Evolutionary conservation across 2,797 vertebrate genomes (phyloP).

Genomic region (Oryzias sinensis): DNA sequence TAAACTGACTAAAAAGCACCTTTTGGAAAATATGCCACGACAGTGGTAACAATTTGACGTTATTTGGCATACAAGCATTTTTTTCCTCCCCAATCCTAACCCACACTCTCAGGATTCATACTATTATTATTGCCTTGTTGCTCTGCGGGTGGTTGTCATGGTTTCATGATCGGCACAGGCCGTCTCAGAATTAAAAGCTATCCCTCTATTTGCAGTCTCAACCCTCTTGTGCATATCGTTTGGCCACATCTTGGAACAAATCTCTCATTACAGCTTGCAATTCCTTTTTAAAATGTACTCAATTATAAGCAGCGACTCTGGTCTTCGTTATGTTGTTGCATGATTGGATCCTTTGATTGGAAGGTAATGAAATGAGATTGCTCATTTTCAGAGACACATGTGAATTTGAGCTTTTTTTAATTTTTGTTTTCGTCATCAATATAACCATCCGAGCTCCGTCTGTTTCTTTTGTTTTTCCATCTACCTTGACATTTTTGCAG

Average conservation of each 20-base stretch:
- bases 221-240: slow-evolving; percentile 11
- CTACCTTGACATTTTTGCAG: slow-evolving; percentile 1
- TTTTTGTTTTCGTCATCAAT: slow-evolving; percentile 3
- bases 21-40: too few species aligned
- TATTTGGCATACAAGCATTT: too few species aligned
- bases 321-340: slow-evolving; percentile 12
- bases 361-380: slow-evolving; percentile 35
- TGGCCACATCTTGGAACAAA: slow-evolving; percentile 17
- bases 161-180: slow-evolving; percentile 21
- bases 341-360: slow-evolving; percentile 23
- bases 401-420: slow-evolving; percentile 8
- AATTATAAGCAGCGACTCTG: slow-evolving; percentile 18
- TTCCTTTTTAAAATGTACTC: slow-evolving; percentile 27
- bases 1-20: too few species aligned
- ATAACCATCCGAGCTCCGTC: neutral
- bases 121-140: too few species aligned
- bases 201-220: slow-evolving; percentile 6
- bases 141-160: slow-evolving; percentile 9
- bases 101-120: too few species aligned
- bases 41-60: too few species aligned
- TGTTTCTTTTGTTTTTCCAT: slow-evolving; percentile 6
- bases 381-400: slow-evolving; percentile 31
- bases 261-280: slow-evolving; percentile 24
- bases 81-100: too few species aligned
- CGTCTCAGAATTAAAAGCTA: slow-evolving; percentile 18